These are phyloP conservation scores for Epirrita christyi DNA, from an alignment of 2,888 invertebrate species.

Conservation along the genomic window DNA sequence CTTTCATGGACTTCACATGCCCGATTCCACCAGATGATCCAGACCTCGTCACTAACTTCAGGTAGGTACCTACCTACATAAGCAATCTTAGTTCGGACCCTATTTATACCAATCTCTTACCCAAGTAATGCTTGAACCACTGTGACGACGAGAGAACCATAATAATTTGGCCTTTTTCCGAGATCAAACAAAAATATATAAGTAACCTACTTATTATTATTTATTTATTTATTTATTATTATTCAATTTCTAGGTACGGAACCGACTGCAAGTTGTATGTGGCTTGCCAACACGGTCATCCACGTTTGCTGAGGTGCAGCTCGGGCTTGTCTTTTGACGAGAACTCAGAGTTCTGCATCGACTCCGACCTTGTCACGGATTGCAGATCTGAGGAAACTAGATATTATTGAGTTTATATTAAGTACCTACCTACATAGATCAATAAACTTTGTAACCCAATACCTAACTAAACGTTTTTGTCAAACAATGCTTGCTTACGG, in stretches of 20 bases:
- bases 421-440: too few species aligned
- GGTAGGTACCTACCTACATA: slow-evolving; percentile 42
- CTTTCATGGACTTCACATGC: slow-evolving; percentile 55
- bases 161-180: too few species aligned
- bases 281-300: slow-evolving; percentile 61
- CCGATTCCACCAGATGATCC: slow-evolving; percentile 47
- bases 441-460: too few species aligned
- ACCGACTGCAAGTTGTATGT: slow-evolving; percentile 59
- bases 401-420: background rate
- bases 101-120: too few species aligned
- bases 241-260: slow-evolving; percentile 48
- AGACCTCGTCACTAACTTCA: slow-evolving; percentile 46
- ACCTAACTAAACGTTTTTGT: too few species aligned
- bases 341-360: slow-evolving; percentile 52
- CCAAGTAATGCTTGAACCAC: too few species aligned
- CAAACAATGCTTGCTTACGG: too few species aligned
- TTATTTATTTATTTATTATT: too few species aligned
- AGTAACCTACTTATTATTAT: too few species aligned
- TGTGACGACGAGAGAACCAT: too few species aligned
- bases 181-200: background rate
- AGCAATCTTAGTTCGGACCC: too few species aligned
- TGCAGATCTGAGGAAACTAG: slow-evolving; percentile 1
- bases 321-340: slow-evolving; percentile 59
- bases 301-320: slow-evolving; percentile 64
- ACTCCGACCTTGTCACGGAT: slow-evolving; percentile 24